A percentile compares a stretch with the other conserved stretches of the same genome.
Evolutionary conservation across 2,797 vertebrate species (phyloP).

Genomic region (Scyliorhinus canicula): DNA sequence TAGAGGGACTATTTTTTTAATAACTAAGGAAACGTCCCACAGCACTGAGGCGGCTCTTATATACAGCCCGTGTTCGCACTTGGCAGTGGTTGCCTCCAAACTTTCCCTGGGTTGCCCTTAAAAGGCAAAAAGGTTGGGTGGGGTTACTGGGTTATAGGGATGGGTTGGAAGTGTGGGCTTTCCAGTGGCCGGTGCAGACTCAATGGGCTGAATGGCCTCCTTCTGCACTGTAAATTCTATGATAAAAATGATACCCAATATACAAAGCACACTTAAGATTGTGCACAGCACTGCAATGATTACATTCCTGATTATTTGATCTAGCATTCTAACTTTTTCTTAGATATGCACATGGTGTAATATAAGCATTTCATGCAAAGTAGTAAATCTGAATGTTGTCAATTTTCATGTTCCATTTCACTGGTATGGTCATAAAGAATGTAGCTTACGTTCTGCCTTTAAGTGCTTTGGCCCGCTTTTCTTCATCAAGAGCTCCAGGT

Average conservation of each 20-base stretch:
- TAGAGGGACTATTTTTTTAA: too few relatives aligned
- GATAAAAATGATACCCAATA: neutral
- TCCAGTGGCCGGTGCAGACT: too few relatives aligned
- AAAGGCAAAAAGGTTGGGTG: too few relatives aligned
- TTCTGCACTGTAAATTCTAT: too few relatives aligned
- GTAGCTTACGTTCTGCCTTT: slow-evolving; percentile 84
- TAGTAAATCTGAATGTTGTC: neutral
- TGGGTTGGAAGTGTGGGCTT: too few relatives aligned
- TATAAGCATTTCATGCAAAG: neutral
- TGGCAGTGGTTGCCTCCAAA: too few relatives aligned
- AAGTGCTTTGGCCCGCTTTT: slow-evolving; percentile 89
- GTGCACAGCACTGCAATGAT: neutral
- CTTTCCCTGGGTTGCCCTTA: too few relatives aligned
- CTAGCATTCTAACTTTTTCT: neutral
- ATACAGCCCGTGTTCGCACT: too few relatives aligned
- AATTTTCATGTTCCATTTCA: neutral
- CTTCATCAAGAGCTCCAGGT: slow-evolving; percentile 82
- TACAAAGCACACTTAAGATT: neutral
- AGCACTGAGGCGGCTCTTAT: too few relatives aligned
- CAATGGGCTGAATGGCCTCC: too few relatives aligned
- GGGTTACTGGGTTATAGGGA: too few relatives aligned
- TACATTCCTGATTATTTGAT: neutral
- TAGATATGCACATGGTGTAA: neutral
- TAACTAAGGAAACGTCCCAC: too few relatives aligned
- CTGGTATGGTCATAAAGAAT: neutral